Percentiles rank a stretch among this genome's conserved stretches.
phyloP scores from a whole-genome alignment of 1,140 invertebrate genomes.

The Homarus americanus region DNA sequence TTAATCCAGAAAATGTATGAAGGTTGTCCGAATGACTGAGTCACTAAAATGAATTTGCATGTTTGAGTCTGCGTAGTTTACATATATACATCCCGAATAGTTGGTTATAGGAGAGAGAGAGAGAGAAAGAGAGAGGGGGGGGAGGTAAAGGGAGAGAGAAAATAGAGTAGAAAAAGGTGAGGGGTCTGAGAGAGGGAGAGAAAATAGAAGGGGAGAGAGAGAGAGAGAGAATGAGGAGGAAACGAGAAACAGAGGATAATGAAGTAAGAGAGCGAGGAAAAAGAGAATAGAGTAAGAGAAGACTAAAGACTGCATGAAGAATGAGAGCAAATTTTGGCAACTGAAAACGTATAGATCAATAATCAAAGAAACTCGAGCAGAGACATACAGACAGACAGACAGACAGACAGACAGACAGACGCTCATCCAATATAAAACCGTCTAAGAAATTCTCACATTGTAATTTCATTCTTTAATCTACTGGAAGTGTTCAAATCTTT shows the following conservation, averaged over 20 bases:
- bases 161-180: too few species aligned
- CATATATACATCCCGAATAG: neutral
- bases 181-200: conserved; percentile 9
- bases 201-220: neutral
- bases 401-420: neutral
- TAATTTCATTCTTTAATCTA: too few species aligned
- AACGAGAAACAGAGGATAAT: neutral
- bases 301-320: too few species aligned
- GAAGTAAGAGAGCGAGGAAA: neutral
- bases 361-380: too few species aligned
- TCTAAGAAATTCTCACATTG: too few species aligned
- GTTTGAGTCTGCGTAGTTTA: neutral
- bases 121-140: conserved; percentile 24
- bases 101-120: neutral
- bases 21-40: neutral
- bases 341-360: too few species aligned
- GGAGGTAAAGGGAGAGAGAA: conserved; percentile 7
- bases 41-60: neutral
- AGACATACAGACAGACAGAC: neutral
- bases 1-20: neutral
- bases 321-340: too few species aligned
- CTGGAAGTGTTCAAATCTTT: too few species aligned
- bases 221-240: neutral
- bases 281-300: neutral
- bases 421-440: too few species aligned